phyloP scores from a whole-genome alignment of 2,797 vertebrate species.

The Scleropages formosus region DNA sequence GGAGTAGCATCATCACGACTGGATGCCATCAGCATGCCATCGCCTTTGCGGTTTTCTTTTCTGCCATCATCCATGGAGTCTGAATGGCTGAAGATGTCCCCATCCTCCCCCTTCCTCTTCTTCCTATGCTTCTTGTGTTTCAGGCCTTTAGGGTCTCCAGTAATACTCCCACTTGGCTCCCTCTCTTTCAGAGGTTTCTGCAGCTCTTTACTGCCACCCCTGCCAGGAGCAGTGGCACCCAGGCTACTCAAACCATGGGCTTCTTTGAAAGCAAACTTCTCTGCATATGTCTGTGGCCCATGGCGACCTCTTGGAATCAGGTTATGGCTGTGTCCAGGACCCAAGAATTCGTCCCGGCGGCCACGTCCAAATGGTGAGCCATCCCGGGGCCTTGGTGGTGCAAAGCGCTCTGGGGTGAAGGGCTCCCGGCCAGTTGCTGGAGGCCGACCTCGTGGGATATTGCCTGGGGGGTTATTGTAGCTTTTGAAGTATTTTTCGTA shows the following conservation, averaged over 20 bases:
- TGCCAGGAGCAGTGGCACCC: conserved; percentile 3
- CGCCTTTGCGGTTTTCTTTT: conserved; percentile 70
- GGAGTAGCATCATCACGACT: conserved; percentile 90
- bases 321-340: conserved; percentile 54
- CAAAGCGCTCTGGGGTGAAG: conserved; percentile 73
- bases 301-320: conserved; percentile 66
- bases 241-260: conserved; percentile 51
- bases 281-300: conserved; percentile 60
- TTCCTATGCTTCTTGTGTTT: conserved; percentile 81
- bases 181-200: conserved; percentile 72
- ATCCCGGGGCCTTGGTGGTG: conserved; percentile 67
- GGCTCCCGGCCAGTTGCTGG: conserved; percentile 68
- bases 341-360: conserved; percentile 75
- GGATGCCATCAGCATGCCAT: conserved; percentile 65
- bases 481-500: conserved; percentile 88
- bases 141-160: conserved; percentile 79
- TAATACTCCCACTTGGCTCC: conserved; percentile 64
- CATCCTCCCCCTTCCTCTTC: conserved; percentile 70
- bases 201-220: conserved; percentile 58
- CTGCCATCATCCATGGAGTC: conserved; percentile 67
- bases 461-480: conserved; percentile 65
- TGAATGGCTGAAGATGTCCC: conserved; percentile 58
- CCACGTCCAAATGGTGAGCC: conserved; percentile 69
- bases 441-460: conserved; percentile 72
- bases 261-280: conserved; percentile 67